Evolutionary conservation across 53 echinoderm and acorn worm species (phyloP).

Genomic region (Apostichopus leukothele): DNA sequence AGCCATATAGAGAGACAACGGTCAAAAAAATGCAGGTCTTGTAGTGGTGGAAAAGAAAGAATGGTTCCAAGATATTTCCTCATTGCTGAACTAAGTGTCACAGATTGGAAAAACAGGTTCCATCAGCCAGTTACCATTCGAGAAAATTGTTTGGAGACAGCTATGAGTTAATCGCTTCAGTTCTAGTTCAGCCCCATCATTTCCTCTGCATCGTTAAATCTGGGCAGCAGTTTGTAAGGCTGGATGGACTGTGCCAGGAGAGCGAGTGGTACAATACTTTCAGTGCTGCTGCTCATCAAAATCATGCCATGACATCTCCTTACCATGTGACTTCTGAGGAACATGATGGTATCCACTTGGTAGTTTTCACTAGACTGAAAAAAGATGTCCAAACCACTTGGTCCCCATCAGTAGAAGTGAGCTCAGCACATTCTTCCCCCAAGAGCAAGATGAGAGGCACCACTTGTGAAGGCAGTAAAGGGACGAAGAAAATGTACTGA

Average conservation of each 20-base stretch:
- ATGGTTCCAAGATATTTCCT: slow-evolving; percentile 9
- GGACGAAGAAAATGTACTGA: no score
- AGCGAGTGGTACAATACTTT: not conserved
- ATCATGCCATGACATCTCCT: not conserved
- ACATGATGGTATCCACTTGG: slow-evolving; percentile 9
- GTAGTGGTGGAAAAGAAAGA: not conserved
- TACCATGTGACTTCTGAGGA: not conserved
- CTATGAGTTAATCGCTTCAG: not conserved
- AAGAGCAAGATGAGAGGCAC: no score
- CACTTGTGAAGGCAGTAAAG: no score
- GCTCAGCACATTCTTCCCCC: no score
- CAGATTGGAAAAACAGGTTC: not conserved
- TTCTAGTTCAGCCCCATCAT: slow-evolving; percentile 23
- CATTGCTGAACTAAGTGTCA: slow-evolving; percentile 12
- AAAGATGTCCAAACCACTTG: not conserved
- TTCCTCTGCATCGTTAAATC: not conserved
- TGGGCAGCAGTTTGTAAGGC: not conserved
- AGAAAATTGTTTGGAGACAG: not conserved
- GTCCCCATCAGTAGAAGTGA: no score
- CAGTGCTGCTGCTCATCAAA: not conserved
- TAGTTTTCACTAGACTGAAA: not conserved
- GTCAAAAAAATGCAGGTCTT: slow-evolving; percentile 17
- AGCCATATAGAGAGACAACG: not conserved
- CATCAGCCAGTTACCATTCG: not conserved
- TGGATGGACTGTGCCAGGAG: slow-evolving; percentile 5